Conservation (phyloP, 2,888 invertebrate genomes). For the Drosophila prolongata region DNA sequence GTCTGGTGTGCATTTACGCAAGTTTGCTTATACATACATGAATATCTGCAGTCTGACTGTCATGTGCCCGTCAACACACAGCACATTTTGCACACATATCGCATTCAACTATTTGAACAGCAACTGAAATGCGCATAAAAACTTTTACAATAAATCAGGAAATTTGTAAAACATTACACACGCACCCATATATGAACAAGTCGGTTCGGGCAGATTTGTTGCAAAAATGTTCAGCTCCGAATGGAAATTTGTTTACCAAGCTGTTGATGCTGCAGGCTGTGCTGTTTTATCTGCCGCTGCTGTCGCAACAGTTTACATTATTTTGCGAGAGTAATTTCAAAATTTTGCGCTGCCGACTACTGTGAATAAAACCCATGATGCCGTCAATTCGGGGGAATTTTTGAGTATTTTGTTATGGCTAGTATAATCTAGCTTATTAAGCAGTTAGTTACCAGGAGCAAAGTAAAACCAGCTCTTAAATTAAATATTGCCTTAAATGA, state of each 20-base stretch:
- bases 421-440: conserved; percentile 10
- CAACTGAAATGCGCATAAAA: conserved; percentile 49
- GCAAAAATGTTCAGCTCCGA: conserved; percentile 49
- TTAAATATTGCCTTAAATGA: too few relatives aligned
- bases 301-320: conserved; percentile 27
- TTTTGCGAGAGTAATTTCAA: conserved; percentile 14
- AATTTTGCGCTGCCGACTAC: not conserved
- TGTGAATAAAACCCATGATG: not conserved
- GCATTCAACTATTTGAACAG: conserved; percentile 54
- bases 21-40: not conserved
- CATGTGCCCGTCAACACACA: conserved; percentile 36
- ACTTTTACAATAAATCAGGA: conserved; percentile 71
- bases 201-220: conserved; percentile 5
- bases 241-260: conserved; percentile 67
- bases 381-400: not conserved
- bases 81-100: conserved; percentile 41
- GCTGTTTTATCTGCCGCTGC: conserved; percentile 11
- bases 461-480: too few relatives aligned
- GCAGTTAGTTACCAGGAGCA: not conserved
- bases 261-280: conserved; percentile 34
- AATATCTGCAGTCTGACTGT: conserved; percentile 35
- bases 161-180: conserved; percentile 58
- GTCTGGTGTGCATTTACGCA: conserved; percentile 1
- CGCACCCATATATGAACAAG: conserved; percentile 3
- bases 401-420: conserved; percentile 1